phyloP scores from a whole-genome alignment of 2,888 invertebrate genomes.

The Epinotia ramella region DNA sequence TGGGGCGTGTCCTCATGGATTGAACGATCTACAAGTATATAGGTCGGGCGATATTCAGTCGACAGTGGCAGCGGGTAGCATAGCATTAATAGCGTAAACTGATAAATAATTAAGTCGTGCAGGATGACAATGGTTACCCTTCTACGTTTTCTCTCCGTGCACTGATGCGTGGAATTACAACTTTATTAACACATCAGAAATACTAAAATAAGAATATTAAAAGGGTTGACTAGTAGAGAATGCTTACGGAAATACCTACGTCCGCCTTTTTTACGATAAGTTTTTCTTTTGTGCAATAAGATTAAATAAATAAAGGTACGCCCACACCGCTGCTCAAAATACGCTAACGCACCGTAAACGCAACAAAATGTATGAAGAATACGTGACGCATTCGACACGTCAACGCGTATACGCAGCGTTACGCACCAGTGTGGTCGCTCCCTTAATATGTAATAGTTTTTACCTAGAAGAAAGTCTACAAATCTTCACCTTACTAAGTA shows the following conservation, averaged over 20 bases:
- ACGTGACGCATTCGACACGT: too few relatives aligned
- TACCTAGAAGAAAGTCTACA: neutral
- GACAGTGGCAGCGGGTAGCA: neutral
- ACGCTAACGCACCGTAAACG: too few relatives aligned
- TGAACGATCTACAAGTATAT: neutral
- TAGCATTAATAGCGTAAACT: constrained; percentile 10
- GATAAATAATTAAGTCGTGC: constrained; percentile 13
- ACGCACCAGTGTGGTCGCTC: too few relatives aligned
- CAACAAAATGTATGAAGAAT: too few relatives aligned
- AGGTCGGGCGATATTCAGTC: neutral
- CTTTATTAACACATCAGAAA: constrained; percentile 1
- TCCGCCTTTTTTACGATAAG: too few relatives aligned
- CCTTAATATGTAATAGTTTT: too few relatives aligned
- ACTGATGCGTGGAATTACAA: constrained; percentile 73
- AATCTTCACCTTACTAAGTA: neutral
- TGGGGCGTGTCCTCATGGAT: too few relatives aligned
- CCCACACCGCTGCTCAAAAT: too few relatives aligned
- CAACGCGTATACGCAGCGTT: too few relatives aligned
- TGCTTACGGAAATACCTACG: too few relatives aligned
- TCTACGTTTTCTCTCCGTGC: constrained; percentile 84
- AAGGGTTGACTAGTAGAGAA: neutral
- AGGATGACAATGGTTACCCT: constrained; percentile 65
- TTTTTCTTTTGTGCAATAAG: too few relatives aligned
- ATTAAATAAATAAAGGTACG: too few relatives aligned
- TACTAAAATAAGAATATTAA: neutral